These are phyloP conservation scores for Mythimna pallens DNA, from an alignment of 2,888 invertebrate genomes.

Conservation along the genomic window DNA sequence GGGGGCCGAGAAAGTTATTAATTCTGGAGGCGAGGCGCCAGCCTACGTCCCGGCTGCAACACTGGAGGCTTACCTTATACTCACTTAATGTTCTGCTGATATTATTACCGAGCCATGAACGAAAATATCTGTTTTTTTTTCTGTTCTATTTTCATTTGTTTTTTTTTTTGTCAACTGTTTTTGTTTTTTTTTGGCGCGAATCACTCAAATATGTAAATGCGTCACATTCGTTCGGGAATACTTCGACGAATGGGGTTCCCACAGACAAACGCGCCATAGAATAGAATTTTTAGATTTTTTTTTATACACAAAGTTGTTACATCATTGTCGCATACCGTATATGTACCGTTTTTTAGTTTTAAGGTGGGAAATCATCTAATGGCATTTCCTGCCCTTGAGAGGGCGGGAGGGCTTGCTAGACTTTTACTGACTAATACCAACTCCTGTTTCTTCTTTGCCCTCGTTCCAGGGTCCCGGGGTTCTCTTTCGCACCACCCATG, in stretches of 20 bases:
- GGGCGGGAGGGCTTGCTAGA: no score
- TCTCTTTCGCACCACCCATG: no score
- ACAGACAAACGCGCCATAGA: neutral
- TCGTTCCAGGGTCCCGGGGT: no score
- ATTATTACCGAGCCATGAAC: constrained; percentile 78
- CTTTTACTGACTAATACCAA: no score
- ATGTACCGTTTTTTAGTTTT: no score
- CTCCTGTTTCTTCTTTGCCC: no score
- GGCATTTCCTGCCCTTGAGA: no score
- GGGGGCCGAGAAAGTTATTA: constrained; percentile 88
- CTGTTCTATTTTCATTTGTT: constrained; percentile 23
- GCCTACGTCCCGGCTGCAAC: constrained; percentile 88
- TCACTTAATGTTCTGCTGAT: constrained; percentile 86
- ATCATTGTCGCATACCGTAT: neutral
- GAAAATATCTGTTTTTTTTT: constrained; percentile 50
- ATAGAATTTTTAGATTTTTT: neutral
- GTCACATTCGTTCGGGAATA: neutral
- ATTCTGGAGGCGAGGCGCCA: constrained; percentile 89
- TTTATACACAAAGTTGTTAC: neutral
- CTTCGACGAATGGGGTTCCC: neutral
- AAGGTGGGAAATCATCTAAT: no score
- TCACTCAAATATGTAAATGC: neutral
- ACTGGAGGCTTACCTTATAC: constrained; percentile 87
- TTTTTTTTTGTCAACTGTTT: neutral
- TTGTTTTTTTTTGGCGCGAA: constrained; percentile 9